Evolutionary conservation across 2,888 invertebrate species (phyloP), one percentile per base, ranked within the genome.

Genomic region (Nudaria mundana): DNA sequence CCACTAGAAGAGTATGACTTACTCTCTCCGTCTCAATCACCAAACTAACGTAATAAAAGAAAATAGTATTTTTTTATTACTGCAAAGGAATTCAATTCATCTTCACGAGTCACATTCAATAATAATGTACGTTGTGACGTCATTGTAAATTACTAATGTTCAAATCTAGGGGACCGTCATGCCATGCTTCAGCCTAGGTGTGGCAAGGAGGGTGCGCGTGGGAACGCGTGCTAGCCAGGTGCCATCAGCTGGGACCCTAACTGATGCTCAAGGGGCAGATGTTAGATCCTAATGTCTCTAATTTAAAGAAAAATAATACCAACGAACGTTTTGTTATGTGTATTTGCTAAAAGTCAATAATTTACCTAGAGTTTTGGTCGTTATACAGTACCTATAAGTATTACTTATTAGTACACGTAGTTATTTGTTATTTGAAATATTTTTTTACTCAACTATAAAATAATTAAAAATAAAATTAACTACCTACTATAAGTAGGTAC

Each of bases 161-260:
- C 48, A 50, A 45, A 45, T 50, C 44, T 38, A 52, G 44, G 58
- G 59, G 58, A 57, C 40, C 55, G 34, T 62, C 63, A 63, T 59
- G 57, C 64, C 68, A 55, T 62, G 66, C 58, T 63, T 61, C 62
- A 65, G 62, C 61, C 57, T 52, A 66, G 61, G 56, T 60, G 37
- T 30, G 32, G 37, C 13, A 51, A 54, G 48, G 51, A 62, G 83
- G 81, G 80, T 61, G 69, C 76, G 75, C 86, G 86, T 86, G 87
- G 79, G 86, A 86, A 88, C 75, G 76, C 73, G 76, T 75, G 76
- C 71, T 71, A 58, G 67, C 83, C 85, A 82, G 85, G 79, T 86
- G 84, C 59, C 63, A 60, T 76, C 75, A 74, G 70, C 72, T 74
- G 63, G 66, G 61, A 61, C 71, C 69, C 61, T 59, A 43, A 50